Evolutionary conservation across 2,797 vertebrate species (phyloP).

Genomic region (Chromis chromis): DNA sequence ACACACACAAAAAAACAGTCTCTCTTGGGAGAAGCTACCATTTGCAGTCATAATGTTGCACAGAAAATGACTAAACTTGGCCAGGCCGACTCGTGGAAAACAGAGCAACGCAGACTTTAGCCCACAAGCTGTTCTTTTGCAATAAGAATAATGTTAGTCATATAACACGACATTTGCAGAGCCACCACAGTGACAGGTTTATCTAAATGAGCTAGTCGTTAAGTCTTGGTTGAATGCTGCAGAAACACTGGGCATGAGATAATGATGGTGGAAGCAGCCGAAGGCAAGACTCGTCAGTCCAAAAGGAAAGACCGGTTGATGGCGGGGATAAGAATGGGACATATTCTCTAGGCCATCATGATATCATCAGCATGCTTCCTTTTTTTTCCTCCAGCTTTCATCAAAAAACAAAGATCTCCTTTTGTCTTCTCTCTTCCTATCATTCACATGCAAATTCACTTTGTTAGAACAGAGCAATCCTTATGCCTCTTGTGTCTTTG

Average conservation of each 20-base stretch:
- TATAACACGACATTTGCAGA: conserved; percentile 53
- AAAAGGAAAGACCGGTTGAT: conserved; percentile 30
- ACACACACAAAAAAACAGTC: conserved; percentile 1
- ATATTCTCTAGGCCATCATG: conserved; percentile 42
- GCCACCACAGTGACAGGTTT: conserved; percentile 62
- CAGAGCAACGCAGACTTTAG: conserved; percentile 24
- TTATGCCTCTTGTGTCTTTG: neutral
- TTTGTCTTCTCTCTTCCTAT: conserved; percentile 8
- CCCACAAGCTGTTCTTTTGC: conserved; percentile 53
- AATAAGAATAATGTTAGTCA: conserved; percentile 62
- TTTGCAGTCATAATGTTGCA: conserved; percentile 48
- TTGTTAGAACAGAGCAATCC: neutral
- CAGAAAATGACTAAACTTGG: conserved; percentile 41
- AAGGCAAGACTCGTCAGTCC: conserved; percentile 58
- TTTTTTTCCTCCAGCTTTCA: conserved; percentile 47
- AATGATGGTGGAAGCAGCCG: conserved; percentile 69
- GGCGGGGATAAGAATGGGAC: conserved; percentile 26
- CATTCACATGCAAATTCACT: conserved; percentile 21
- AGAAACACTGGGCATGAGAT: conserved; percentile 51
- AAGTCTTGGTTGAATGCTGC: conserved; percentile 51
- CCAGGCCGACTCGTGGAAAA: conserved; percentile 10
- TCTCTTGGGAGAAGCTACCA: conserved; percentile 31
- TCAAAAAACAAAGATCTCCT: conserved; percentile 37
- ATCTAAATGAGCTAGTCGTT: conserved; percentile 61
- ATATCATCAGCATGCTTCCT: conserved; percentile 55